Base-by-base conservation (phyloP, 2,888 invertebrate genomes). In the Atrina japonica region DNA sequence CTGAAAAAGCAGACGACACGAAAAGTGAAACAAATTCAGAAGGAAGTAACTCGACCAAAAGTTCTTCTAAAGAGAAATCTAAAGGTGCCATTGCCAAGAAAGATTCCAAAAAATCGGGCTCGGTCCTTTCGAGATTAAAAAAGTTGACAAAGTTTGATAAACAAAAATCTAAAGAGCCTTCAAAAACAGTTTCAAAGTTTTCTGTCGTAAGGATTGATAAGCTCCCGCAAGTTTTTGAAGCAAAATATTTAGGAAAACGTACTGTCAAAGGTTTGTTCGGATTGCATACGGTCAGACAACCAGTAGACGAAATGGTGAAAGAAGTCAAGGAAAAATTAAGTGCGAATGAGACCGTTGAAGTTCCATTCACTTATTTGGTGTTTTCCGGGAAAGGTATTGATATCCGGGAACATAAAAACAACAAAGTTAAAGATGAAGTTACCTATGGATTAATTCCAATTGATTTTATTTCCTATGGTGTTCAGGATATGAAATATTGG, bases 391-490 rank as follows among this genome's bases (percentile, higher is more conserved):
- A 84, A 60, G 90, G 89, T 6, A 78, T 89, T 14, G 85, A 86
- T 68, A 70, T 87, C 18, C 73, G 83, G 7, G 83, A 83, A 35
- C 90, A 89, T 75, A 76, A 79, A 35, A 61, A 79, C n/a, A 89
- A 87, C 75, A 86, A 70, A 49, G 77, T 84, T 14, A 75, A 77
- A 30, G 73, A 76, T 14, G 66, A 76, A 0, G 77, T 86, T 3
- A 68, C 73, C 0, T 68, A 60, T 3, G 87, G 86, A 2, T 66
- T 86, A 14, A 77, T 88, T 9, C 88, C 90, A 0, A 87, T 90
- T 18, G 86, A 90, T 75, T 88, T 88, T 69, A 88, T 90, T 27
- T 90, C 90, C 0, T 90, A 90, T 78, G 90, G 88, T 25, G 89
- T 89, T 6, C 90, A 90, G 76, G 90, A 90, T 69, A 83, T 87